These are phyloP conservation scores for Calameuta idolon DNA, from an alignment of 2,888 invertebrate genomes.

Conservation along the genomic window DNA sequence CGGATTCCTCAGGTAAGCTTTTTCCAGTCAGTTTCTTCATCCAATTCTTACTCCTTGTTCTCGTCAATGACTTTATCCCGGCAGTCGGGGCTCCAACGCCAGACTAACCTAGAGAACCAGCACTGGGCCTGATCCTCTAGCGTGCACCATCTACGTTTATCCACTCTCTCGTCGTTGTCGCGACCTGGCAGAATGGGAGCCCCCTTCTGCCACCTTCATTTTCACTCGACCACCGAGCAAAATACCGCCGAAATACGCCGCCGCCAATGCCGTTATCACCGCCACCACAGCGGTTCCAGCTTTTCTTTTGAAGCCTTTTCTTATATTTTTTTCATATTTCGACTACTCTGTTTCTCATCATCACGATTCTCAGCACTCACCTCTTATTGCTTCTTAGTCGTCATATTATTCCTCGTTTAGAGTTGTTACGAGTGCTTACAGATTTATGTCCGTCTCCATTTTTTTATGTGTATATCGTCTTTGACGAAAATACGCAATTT, in stretches of 20 bases:
- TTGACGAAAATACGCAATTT: background rate
- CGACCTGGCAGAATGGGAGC: background rate
- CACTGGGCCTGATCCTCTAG: background rate
- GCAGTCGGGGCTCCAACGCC: constrained; percentile 2
- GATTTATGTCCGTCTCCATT: background rate
- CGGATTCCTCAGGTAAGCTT: constrained; percentile 83
- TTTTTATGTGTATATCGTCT: background rate
- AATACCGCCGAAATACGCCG: background rate
- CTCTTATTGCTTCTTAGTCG: background rate
- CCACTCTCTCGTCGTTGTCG: constrained; percentile 1
- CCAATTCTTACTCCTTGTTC: constrained; percentile 9
- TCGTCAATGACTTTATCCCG: background rate
- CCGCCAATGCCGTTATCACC: background rate
- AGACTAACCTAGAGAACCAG: constrained; percentile 2
- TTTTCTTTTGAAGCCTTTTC: background rate
- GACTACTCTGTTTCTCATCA: background rate
- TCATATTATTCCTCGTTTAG: background rate
- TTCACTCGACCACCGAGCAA: background rate
- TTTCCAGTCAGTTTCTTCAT: constrained; percentile 39
- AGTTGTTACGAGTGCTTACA: background rate
- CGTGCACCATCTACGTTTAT: constrained; percentile 1
- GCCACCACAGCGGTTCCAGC: background rate
- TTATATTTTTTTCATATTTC: background rate
- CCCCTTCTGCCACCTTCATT: background rate
- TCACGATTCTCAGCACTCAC: background rate